A percentile compares a stretch with the other conserved stretches of the same genome.
phyloP scores from a whole-genome alignment of 2,888 invertebrate species.

The Urechis unicinctus region DNA sequence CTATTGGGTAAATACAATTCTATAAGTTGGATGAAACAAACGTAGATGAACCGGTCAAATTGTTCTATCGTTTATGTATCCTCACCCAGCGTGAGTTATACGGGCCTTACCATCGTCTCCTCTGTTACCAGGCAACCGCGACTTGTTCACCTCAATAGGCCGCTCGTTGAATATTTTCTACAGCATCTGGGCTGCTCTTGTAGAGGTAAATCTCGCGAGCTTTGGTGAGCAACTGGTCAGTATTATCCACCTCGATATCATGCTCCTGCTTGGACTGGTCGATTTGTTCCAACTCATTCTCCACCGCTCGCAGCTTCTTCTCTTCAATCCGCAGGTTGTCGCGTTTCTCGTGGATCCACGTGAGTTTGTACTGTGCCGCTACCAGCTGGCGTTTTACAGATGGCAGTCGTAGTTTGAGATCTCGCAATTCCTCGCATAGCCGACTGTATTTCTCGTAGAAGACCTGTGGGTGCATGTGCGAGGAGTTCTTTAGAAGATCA shows the following conservation, averaged over 20 bases:
- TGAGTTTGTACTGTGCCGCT: conserved; percentile 26
- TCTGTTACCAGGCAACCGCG: conserved; percentile 13
- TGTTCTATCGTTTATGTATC: too few relatives aligned
- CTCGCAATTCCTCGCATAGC: conserved; percentile 30
- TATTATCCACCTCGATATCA: conserved; percentile 5
- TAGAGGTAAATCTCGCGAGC: conserved; percentile 29
- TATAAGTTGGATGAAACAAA: too few relatives aligned
- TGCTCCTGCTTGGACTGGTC: conserved; percentile 1
- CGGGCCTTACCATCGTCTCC: conserved; percentile 12
- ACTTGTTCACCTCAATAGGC: conserved; percentile 23
- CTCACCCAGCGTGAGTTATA: too few relatives aligned
- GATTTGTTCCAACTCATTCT: conserved; percentile 10
- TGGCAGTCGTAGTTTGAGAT: conserved; percentile 28
- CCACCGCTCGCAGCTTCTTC: conserved; percentile 25
- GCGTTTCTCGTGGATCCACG: conserved; percentile 29
- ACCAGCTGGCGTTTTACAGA: conserved; percentile 25
- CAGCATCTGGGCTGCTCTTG: conserved; percentile 36
- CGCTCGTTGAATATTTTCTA: conserved; percentile 37
- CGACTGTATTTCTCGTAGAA: conserved; percentile 28
- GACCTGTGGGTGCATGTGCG: conserved; percentile 5
- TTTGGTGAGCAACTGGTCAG: conserved; percentile 22
- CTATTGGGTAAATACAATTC: too few relatives aligned
- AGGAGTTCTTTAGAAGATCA: conserved; percentile 13
- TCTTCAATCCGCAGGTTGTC: conserved; percentile 20
- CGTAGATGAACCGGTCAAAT: too few relatives aligned